phyloP scores from a whole-genome alignment of 1,140 invertebrate species.

The Drosophila busckii region DNA sequence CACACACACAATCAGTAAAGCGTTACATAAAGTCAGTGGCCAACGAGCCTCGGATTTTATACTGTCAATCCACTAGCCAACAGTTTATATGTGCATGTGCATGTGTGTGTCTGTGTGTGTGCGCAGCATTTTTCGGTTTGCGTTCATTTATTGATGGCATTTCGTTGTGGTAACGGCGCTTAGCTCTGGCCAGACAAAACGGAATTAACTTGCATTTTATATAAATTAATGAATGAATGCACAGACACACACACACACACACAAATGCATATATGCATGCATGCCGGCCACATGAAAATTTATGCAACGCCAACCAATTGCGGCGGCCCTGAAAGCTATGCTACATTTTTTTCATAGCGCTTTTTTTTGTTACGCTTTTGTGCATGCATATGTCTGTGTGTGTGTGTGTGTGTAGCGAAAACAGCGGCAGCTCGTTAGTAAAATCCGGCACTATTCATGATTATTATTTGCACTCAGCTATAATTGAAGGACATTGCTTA shows the following conservation, averaged over 20 bases:
- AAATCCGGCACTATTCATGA: conserved; percentile 65
- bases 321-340: conserved; percentile 52
- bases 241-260: conserved; percentile 34
- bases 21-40: conserved; percentile 56
- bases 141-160: conserved; percentile 75
- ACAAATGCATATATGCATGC: conserved; percentile 1
- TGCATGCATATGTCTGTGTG: no score
- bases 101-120: conserved; percentile 10
- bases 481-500: conserved; percentile 66
- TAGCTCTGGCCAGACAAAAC: conserved; percentile 68
- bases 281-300: conserved; percentile 59
- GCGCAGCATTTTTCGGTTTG: conserved; percentile 41
- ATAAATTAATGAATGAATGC: conserved; percentile 77
- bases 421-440: conserved; percentile 46
- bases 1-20: conserved; percentile 22
- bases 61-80: not conserved
- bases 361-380: conserved; percentile 17
- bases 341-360: conserved; percentile 22
- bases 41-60: conserved; percentile 2
- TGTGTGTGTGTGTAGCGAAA: conserved; percentile 15
- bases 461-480: conserved; percentile 74
- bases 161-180: conserved; percentile 55
- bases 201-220: conserved; percentile 78
- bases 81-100: not conserved
- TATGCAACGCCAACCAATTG: conserved; percentile 43